phyloP scores from a whole-genome alignment of 2,888 invertebrate genomes.

The Euzetes globulus region DNA sequence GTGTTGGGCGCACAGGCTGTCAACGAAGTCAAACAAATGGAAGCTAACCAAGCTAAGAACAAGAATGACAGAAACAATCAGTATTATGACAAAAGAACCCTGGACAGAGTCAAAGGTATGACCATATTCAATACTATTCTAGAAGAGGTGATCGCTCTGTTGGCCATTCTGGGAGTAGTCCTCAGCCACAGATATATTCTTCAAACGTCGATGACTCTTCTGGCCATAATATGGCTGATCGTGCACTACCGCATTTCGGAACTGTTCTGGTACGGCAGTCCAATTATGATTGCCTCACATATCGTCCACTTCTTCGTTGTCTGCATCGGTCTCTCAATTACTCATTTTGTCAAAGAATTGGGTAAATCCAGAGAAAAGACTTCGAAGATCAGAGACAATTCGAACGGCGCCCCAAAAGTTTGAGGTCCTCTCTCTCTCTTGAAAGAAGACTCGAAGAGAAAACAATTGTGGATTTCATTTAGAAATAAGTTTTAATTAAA shows the following conservation, averaged over 20 bases:
- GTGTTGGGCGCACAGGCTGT: constrained; percentile 8
- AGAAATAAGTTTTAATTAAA: too few species aligned
- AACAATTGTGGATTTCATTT: too few species aligned
- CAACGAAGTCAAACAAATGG: constrained; percentile 3
- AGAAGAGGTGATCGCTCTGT: constrained; percentile 27
- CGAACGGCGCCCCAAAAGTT: neutral
- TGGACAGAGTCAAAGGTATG: constrained; percentile 7
- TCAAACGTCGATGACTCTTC: neutral
- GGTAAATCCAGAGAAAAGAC: neutral
- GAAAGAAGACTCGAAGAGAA: too few species aligned
- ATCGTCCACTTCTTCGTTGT: constrained; percentile 29
- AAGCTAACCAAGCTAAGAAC: neutral
- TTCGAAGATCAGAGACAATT: neutral
- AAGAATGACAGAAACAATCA: neutral
- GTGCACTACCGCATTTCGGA: constrained; percentile 28
- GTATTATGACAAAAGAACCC: constrained; percentile 4
- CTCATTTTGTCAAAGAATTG: neutral
- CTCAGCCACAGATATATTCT: constrained; percentile 7
- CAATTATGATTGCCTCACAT: constrained; percentile 23
- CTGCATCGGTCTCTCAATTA: neutral
- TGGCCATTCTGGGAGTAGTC: constrained; percentile 2
- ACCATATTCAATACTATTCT: constrained; percentile 31
- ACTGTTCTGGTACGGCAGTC: neutral
- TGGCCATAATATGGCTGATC: constrained; percentile 31
- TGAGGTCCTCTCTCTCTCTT: neutral